A percentile compares a stretch with the other conserved stretches of the same genome.
Evolutionary conservation across 2,113 vertebrate species (phyloP).

Genomic region (Setophaga petechia): DNA sequence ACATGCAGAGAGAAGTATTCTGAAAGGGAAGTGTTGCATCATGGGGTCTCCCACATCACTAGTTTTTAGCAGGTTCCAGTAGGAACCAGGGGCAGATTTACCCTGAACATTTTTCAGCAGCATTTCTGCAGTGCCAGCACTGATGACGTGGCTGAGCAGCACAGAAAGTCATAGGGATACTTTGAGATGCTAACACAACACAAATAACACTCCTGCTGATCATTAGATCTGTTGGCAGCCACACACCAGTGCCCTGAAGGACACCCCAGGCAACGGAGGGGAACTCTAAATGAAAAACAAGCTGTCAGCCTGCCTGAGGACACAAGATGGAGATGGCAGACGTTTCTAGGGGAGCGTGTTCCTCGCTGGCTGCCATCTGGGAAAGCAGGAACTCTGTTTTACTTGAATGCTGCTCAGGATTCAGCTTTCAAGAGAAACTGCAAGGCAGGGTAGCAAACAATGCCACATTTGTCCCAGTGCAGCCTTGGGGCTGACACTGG

Average conservation of each 20-base stretch:
- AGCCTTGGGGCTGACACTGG: not conserved
- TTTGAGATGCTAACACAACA: not conserved
- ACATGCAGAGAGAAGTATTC: not conserved
- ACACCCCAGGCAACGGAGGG: not conserved
- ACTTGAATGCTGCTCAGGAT: not conserved
- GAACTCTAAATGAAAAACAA: not conserved
- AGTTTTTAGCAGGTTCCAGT: not conserved
- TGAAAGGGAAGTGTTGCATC: not conserved
- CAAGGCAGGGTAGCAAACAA: not conserved
- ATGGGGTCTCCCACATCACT: not conserved
- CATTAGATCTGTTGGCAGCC: not conserved
- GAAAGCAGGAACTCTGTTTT: not conserved
- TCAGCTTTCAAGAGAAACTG: not conserved
- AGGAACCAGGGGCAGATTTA: not conserved
- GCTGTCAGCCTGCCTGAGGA: not conserved
- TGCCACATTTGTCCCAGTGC: not conserved
- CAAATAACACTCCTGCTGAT: not conserved
- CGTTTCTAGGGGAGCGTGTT: not conserved
- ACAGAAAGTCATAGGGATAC: not conserved
- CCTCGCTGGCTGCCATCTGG: not conserved
- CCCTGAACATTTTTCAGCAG: not conserved
- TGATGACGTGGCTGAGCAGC: fast-evolving
- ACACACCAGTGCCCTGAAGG: not conserved
- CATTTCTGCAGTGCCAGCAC: not conserved
- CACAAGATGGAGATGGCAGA: not conserved